Evolutionary conservation across 2,797 vertebrate genomes (phyloP), one percentile per base, ranked within the genome.

Genomic region (Rhadinocentrus ornatus): DNA sequence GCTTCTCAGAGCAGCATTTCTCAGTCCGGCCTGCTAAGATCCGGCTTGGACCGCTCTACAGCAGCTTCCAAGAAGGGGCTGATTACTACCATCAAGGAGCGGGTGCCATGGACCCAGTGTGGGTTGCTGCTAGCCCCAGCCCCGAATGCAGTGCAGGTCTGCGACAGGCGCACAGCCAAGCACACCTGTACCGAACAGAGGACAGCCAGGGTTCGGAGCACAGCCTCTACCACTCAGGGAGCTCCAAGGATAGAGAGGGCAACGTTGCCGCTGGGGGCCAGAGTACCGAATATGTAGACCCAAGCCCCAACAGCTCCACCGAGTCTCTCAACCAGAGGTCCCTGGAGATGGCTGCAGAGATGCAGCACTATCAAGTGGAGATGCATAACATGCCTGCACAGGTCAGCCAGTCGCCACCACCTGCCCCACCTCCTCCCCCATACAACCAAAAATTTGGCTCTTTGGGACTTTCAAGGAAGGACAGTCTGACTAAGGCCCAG

Each of bases 401-500:
- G 78, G 94, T 86, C 71, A 93, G 93, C 90, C 94, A 82, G 67
- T 89, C 96, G 29, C 95, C 96, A 15, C 94, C 93, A 0, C 80
- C 88, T 1, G 84, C 69, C 1, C 87, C 89, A 0, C 88, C 93
- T 1, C 90, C 96, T 75, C 95, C 95, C 66, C 95, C 95, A 2
- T 96, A 96, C 86, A 96, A 96, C 90, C 96, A 97, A 79, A 93
- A 95, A 89, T 95, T 96, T 87, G 95, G 95, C 73, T 94, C 96
- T 64, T 90, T 97, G 50, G 97, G 98, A 69, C 96, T 99, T 81
- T 96, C 95, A 78, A 95, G 98, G 79, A 99, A 99, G 89, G 97
- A 99, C 93, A 99, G 97, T 91, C 96, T 99, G 78, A 99, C 97
- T 71, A 99, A 99, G 92, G 98, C 98, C 81, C 98, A 99, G 93